phyloP scores from a whole-genome alignment of 2,888 invertebrate species.

The Dryococelus australis region DNA sequence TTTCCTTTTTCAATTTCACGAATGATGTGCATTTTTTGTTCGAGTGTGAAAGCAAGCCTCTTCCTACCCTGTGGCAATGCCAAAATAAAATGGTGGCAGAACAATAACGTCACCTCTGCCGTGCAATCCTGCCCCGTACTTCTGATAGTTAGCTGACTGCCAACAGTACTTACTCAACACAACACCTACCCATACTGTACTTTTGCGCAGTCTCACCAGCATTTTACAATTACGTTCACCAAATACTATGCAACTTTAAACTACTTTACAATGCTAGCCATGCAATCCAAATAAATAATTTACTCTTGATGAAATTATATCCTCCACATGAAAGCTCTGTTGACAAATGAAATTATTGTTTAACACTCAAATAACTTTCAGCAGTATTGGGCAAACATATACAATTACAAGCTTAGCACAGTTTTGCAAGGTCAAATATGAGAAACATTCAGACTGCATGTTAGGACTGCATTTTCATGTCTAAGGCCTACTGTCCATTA shows the following conservation, averaged over 20 bases:
- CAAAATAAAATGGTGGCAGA: slow-evolving; percentile 29
- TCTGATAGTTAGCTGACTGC: slow-evolving; percentile 16
- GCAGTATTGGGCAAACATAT: slow-evolving; percentile 5
- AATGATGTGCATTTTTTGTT: slow-evolving; percentile 68
- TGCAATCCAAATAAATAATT: not conserved
- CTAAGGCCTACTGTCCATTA: not conserved
- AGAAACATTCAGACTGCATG: not conserved
- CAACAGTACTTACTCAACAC: not conserved
- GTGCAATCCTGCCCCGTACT: not conserved
- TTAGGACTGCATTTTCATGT: not conserved
- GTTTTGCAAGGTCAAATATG: not conserved
- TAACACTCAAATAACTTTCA: slow-evolving; percentile 16
- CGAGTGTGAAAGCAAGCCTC: slow-evolving; percentile 67
- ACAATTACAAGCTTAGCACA: not conserved
- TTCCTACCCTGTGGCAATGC: slow-evolving; percentile 62
- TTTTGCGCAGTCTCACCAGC: not conserved
- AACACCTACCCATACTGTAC: not conserved
- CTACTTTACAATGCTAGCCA: not conserved
- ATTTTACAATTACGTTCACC: not conserved
- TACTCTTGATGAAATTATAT: not conserved
- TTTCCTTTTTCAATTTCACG: slow-evolving; percentile 66
- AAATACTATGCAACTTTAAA: not conserved
- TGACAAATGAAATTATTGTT: not conserved
- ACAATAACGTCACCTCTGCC: not conserved
- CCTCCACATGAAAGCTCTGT: not conserved